phyloP scores from a whole-genome alignment of 2,797 vertebrate species.

The Myiothlypis coronata region DNA sequence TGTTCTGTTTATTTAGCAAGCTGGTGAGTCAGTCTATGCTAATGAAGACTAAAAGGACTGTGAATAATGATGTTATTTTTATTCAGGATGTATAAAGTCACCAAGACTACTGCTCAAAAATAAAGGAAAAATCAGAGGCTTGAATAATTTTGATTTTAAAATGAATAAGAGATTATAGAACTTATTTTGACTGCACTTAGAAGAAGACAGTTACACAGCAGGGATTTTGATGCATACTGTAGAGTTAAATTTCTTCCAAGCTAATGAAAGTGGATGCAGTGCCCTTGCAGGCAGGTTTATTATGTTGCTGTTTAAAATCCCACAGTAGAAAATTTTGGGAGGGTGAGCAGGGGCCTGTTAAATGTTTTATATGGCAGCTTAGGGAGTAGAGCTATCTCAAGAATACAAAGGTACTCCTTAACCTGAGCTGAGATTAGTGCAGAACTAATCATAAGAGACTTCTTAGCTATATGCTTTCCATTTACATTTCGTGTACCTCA shows the following conservation, averaged over 20 bases:
- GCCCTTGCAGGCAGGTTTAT: background rate
- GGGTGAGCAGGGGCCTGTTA: background rate
- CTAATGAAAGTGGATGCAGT: background rate
- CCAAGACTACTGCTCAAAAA: background rate
- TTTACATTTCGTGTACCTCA: background rate
- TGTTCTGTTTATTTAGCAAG: constrained; percentile 10
- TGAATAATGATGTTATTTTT: background rate
- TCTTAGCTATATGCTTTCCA: background rate
- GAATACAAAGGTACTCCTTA: background rate
- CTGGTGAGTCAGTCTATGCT: background rate
- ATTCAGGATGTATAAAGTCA: background rate
- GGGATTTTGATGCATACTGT: background rate
- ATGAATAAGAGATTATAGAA: background rate
- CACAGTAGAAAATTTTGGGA: background rate
- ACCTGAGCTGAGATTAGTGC: background rate
- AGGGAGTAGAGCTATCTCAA: background rate
- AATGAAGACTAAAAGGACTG: background rate
- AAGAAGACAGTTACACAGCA: background rate
- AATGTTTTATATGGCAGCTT: background rate
- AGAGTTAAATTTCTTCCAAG: background rate
- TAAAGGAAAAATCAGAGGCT: background rate
- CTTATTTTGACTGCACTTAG: background rate
- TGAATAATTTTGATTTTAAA: background rate
- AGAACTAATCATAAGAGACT: background rate
- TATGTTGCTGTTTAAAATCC: background rate